Evolutionary conservation across 2,113 vertebrate genomes (phyloP), one percentile per base, ranked within the genome.

Genomic region (Ellobius talpinus): DNA sequence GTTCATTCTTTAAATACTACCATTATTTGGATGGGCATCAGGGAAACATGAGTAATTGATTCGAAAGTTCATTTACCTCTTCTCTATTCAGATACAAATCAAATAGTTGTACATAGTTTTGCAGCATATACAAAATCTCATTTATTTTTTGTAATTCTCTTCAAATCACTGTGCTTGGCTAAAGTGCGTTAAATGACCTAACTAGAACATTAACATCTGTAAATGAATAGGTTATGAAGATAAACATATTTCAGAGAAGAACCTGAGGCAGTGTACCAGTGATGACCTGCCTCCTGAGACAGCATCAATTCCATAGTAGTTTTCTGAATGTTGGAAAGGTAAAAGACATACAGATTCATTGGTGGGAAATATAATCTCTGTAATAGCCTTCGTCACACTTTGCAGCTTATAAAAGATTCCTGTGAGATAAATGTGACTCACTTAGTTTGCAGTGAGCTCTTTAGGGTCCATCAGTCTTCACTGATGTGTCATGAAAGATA

Each of bases 321-420:
- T 94, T 97, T 63, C 86, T 52, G 4, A 93, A 95, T 74, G 93
- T 91, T 95, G 47, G 73, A 96, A 90, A 81, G 96, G 47, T 24
- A 58, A 82, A 92, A 39, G 65, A 70, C 82, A 88, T 87, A 84
- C 74, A 97, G 73, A 97, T 97, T 97, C 68, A 89, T 79, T 96
- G 96, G 91, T 65, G 88, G 94, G 81, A 81, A 97, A 89, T 94
- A 84, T 93, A 91, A 97, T 92, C 84, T 89, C 91, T 95, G 2
- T 86, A 96, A 96, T 58, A 47, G 7, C 58, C 90, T 97, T 97
- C 95, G 86, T 94, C 97, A 39, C 52, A 95, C 96, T 98, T 97
- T 96, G 55, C 45, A 85, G 58, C 52, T 29, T 68, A 91, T 95
- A 88, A 98, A 97, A 23, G 23, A 96, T 87, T 97, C 45, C 72